A percentile compares a stretch with the other conserved stretches of the same genome.
phyloP scores from a whole-genome alignment of 2,888 invertebrate species.

The Cetonia aurata region DNA sequence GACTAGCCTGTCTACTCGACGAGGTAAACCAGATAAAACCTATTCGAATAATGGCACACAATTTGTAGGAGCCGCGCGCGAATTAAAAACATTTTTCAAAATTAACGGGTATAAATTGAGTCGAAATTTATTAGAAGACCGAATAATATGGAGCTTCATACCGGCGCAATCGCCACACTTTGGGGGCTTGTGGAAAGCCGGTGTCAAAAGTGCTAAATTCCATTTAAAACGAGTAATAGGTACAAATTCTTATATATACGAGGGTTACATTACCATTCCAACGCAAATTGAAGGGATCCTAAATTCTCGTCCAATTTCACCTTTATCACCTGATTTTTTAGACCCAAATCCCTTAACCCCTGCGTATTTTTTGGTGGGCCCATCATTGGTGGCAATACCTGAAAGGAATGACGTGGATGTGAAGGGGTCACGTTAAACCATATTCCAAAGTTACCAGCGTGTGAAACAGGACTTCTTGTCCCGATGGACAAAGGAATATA shows the following conservation, averaged over 20 bases:
- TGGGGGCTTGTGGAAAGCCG: too few species aligned
- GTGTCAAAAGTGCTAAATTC: neutral
- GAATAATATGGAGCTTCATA: neutral
- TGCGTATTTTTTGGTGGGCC: neutral
- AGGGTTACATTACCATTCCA: neutral
- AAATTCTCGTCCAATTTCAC: neutral
- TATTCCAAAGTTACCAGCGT: too few species aligned
- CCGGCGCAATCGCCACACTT: too few species aligned
- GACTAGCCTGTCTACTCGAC: too few species aligned
- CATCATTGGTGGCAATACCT: neutral
- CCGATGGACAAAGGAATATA: too few species aligned
- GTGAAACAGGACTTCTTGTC: too few species aligned
- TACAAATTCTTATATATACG: neutral
- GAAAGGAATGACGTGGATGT: too few species aligned
- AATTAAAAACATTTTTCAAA: slow-evolving; percentile 1
- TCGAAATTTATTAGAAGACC: slow-evolving; percentile 8
- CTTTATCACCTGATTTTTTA: neutral
- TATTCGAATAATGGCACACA: neutral
- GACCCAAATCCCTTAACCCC: neutral
- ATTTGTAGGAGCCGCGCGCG: neutral
- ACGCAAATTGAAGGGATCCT: neutral
- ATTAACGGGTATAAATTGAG: neutral
- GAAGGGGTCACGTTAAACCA: too few species aligned
- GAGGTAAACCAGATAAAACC: too few species aligned
- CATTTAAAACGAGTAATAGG: neutral